phyloP scores from a whole-genome alignment of 2,113 vertebrate species.

The Saguinus imperator region DNA sequence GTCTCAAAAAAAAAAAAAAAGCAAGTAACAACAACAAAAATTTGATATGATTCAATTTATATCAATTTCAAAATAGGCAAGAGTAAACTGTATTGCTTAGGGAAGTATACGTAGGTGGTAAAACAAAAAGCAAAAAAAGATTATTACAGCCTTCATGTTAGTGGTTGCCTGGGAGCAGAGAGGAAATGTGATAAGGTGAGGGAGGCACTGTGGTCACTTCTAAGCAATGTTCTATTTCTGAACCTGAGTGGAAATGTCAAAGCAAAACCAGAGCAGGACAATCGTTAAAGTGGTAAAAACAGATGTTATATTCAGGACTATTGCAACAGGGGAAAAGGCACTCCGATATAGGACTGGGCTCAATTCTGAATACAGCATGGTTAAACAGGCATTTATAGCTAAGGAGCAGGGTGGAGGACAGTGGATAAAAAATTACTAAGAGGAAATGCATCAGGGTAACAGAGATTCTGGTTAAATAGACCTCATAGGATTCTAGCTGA shows the following conservation, averaged over 20 bases:
- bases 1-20: no score
- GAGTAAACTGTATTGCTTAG: background rate
- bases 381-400: background rate
- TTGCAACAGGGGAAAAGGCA: background rate
- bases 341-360: background rate
- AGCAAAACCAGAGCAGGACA: background rate
- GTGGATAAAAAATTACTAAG: background rate
- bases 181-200: background rate
- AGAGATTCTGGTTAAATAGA: background rate
- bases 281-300: background rate
- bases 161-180: background rate
- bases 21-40: background rate
- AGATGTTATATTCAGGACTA: background rate
- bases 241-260: background rate
- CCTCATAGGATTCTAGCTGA: background rate
- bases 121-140: background rate
- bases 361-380: background rate
- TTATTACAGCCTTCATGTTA: background rate
- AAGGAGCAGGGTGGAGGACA: background rate
- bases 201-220: background rate
- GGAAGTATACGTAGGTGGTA: background rate
- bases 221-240: background rate
- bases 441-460: background rate
- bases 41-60: background rate
- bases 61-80: background rate